Percentiles rank a stretch among this genome's conserved stretches.
phyloP scores from a whole-genome alignment of 2,113 vertebrate genomes.

The Prochilodus magdalenae region DNA sequence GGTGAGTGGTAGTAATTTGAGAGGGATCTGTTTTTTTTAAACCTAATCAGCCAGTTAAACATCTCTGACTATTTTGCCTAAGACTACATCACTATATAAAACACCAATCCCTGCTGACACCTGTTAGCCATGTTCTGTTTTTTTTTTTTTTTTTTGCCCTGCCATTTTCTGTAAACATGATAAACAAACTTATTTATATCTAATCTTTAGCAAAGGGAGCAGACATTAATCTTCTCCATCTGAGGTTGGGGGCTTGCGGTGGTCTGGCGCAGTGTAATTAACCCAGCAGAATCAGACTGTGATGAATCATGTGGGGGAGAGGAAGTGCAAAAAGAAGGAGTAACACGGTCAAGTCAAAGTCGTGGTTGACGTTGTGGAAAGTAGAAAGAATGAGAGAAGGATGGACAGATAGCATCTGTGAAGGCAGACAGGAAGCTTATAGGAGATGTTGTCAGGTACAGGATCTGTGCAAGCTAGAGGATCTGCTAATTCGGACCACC shows the following conservation, averaged over 20 bases:
- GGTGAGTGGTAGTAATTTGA: neutral
- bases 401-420: conserved; percentile 43
- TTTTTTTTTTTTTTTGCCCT: neutral
- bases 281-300: conserved; percentile 71
- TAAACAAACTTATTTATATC: conserved; percentile 35
- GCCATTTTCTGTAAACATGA: neutral
- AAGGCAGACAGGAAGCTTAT: conserved; percentile 50
- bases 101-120: neutral
- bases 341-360: conserved; percentile 13
- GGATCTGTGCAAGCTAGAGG: conserved; percentile 40
- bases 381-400: conserved; percentile 15
- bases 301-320: conserved; percentile 58
- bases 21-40: conserved; percentile 28
- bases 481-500: conserved; percentile 40
- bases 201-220: conserved; percentile 45
- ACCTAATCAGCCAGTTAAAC: neutral
- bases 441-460: conserved; percentile 44
- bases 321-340: conserved; percentile 59
- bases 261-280: conserved; percentile 72
- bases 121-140: neutral
- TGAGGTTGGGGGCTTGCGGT: conserved; percentile 66
- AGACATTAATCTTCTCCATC: conserved; percentile 76
- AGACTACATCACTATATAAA: neutral
- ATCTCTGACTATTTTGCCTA: neutral
- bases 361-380: conserved; percentile 3